These are phyloP conservation scores for Isaurus tuberculatus DNA, from an alignment of 92 coral and sea anemone species.

Conservation along the genomic window DNA sequence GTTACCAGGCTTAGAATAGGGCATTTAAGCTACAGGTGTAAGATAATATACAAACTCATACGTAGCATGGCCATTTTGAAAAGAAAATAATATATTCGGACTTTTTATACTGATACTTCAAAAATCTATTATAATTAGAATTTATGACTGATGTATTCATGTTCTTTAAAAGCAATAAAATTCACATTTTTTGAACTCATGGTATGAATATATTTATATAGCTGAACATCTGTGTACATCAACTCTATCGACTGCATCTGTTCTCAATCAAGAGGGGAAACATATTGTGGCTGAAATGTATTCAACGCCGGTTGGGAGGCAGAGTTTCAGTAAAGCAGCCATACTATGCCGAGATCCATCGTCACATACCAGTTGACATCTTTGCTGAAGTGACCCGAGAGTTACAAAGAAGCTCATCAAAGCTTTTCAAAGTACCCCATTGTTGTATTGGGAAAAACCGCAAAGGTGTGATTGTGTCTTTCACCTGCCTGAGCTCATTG, in stretches of 20 bases:
- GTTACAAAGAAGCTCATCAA: not conserved
- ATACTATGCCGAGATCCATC: constrained; percentile 46
- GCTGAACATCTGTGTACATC: not conserved
- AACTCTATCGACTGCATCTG: not conserved
- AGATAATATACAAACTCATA: not conserved
- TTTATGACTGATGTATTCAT: not conserved
- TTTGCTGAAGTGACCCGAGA: constrained; percentile 22
- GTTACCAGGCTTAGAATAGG: not conserved
- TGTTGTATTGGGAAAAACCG: constrained; percentile 38
- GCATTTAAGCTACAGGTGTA: too few relatives aligned
- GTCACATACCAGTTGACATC: constrained; percentile 35
- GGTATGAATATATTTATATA: not conserved
- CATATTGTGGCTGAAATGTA: constrained; percentile 51
- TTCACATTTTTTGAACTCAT: not conserved
- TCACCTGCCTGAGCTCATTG: constrained; percentile 21
- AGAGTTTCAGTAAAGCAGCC: constrained; percentile 49
- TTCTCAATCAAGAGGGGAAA: constrained; percentile 28
- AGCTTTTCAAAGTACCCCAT: constrained; percentile 31
- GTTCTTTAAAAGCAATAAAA: not conserved
- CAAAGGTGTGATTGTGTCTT: constrained; percentile 55
- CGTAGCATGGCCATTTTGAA: not conserved
- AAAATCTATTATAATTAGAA: not conserved
- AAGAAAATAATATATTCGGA: not conserved
- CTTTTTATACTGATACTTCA: not conserved
- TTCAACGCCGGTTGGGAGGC: constrained; percentile 46